phyloP scores from a whole-genome alignment of 1,140 invertebrate genomes.

The Drosophila mayri region DNA sequence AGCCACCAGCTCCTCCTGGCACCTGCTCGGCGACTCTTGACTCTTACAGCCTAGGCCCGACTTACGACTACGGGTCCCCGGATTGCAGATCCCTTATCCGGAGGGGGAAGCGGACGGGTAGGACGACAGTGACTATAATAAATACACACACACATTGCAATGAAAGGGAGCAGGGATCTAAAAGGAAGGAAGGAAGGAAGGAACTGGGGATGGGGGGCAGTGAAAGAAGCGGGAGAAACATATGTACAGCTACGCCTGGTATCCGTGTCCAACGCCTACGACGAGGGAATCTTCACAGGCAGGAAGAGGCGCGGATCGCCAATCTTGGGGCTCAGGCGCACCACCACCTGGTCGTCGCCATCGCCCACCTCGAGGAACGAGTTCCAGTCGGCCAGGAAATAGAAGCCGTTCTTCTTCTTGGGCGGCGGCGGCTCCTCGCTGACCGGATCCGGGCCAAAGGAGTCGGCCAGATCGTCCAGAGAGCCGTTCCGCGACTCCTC shows the following conservation, averaged over 20 bases:
- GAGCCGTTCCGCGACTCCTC: slow-evolving; percentile 78
- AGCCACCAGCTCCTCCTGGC: not conserved
- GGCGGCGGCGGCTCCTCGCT: slow-evolving; percentile 87
- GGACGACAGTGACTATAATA: slow-evolving; percentile 75
- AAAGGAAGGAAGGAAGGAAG: not conserved
- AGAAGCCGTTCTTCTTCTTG: slow-evolving; percentile 90
- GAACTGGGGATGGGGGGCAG: not conserved
- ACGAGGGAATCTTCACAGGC: slow-evolving; percentile 88
- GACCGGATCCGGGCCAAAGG: slow-evolving; percentile 88
- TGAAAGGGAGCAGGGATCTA: not conserved
- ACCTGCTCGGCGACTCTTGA: slow-evolving; percentile 47
- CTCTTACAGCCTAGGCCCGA: slow-evolving; percentile 69
- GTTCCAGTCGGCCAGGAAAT: slow-evolving; percentile 94
- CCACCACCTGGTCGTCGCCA: slow-evolving; percentile 90
- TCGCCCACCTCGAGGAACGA: slow-evolving; percentile 93
- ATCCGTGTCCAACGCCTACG: slow-evolving; percentile 44
- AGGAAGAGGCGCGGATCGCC: slow-evolving; percentile 92
- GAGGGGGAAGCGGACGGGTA: slow-evolving; percentile 20
- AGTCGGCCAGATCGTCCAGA: slow-evolving; percentile 88
- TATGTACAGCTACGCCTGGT: slow-evolving; percentile 55
- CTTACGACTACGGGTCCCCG: slow-evolving; percentile 33
- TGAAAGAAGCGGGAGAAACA: slow-evolving; percentile 13
- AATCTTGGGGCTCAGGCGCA: slow-evolving; percentile 91
- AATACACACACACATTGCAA: slow-evolving; percentile 62
- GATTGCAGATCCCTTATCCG: slow-evolving; percentile 5